Evolutionary conservation across 2,113 vertebrate genomes (phyloP), one percentile per base, ranked within the genome.

Genomic region (Tretioscincus oriximinensis): DNA sequence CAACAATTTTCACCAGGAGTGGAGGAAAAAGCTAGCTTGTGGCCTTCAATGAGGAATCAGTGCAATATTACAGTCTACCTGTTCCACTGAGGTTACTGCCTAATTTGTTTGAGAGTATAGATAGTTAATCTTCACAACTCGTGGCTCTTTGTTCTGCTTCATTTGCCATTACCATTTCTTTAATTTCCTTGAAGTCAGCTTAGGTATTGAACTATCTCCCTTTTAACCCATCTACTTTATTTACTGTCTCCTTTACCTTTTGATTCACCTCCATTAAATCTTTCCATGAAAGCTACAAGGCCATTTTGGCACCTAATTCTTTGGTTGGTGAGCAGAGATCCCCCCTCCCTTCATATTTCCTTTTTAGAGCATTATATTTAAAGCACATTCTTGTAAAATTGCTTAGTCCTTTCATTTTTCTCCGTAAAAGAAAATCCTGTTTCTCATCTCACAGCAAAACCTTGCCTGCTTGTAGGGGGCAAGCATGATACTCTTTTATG

Each of bases 181-280:
- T 83, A 82, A 81, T 88, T 81, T 79, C 29, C 61, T 76, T 76
- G 72, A 21, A 76, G 64, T 81, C 41, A 78, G 41, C 74, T 82
- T 64, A 84, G 77, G 67, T 73, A 82, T 9, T 79, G 74, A 88
- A 79, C 58, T 79, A 79, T 76, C 31, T 88, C 54, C 41, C 54
- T 86, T 60, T 73, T 77, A 4, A 8, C 35, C 28, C 70, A 70
- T 66, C 20, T 31, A 64, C 31, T 51, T 86, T 84, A 82, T 67
- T 86, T 85, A 76, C 35, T 71, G 29, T 73, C 54, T 66, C 73
- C 76, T 88, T 85, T 78, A 74, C 31, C 54, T 81, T 29, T 78
- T n/a, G 29, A 80, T 58, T 61, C 11, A 82, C 14, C 24, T 84
- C n/a, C 35, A 76, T 76, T 80, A 88, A 78, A 80, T 20, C 8